Evolutionary conservation across 2,888 invertebrate genomes (phyloP).

Genomic region (Aplocera efformata): DNA sequence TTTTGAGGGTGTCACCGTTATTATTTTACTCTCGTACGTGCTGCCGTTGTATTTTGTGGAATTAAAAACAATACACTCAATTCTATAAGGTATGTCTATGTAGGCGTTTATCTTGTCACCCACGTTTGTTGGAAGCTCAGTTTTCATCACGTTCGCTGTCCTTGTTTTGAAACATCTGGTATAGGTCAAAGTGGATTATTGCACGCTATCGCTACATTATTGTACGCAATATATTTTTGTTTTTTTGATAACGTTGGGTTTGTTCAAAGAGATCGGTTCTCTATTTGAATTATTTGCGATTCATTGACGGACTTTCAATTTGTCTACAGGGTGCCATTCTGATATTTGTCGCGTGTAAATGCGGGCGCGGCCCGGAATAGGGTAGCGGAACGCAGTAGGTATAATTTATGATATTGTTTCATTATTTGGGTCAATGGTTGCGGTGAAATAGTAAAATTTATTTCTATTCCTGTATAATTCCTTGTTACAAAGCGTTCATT

Average conservation of each 20-base stretch:
- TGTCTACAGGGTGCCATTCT: slow-evolving; percentile 29
- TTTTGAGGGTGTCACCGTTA: slow-evolving; percentile 23
- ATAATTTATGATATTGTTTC: slow-evolving; percentile 27
- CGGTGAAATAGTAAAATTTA: slow-evolving; percentile 17
- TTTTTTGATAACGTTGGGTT: slow-evolving; percentile 8
- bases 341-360: slow-evolving; percentile 45
- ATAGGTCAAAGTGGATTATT: slow-evolving; percentile 15
- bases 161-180: slow-evolving; percentile 21
- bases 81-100: slow-evolving; percentile 33
- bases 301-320: slow-evolving; percentile 15
- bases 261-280: slow-evolving; percentile 19
- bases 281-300: slow-evolving; percentile 20
- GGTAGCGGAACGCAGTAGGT: slow-evolving; percentile 19
- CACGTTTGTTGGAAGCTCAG: slow-evolving; percentile 35
- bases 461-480: slow-evolving; percentile 16
- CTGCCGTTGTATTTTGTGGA: slow-evolving; percentile 26
- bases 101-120: slow-evolving; percentile 41
- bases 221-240: slow-evolving; percentile 9
- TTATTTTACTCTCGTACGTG: slow-evolving; percentile 18
- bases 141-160: slow-evolving; percentile 34
- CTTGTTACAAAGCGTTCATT: no score
- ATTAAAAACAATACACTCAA: slow-evolving; percentile 31
- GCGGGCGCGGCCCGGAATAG: slow-evolving; percentile 32
- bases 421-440: slow-evolving; percentile 26
- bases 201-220: slow-evolving; percentile 7